Evolutionary conservation across 1,140 invertebrate species (phyloP).

Genomic region (Megalonaias nervosa): DNA sequence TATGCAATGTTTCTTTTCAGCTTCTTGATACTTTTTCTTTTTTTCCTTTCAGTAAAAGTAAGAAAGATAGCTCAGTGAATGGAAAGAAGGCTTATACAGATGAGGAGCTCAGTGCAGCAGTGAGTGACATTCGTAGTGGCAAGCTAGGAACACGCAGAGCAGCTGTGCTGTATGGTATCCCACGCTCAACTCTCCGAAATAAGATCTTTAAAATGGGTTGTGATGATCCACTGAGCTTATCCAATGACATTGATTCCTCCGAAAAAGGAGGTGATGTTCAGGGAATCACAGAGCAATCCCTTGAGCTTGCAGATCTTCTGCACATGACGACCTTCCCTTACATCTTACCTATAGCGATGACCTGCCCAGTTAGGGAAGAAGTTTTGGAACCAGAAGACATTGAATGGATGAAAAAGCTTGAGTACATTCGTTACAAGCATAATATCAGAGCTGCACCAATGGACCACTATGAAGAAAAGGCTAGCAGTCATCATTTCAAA

Average conservation of each 20-base stretch:
- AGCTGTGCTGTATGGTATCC: constrained; percentile 95
- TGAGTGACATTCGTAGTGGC: constrained; percentile 93
- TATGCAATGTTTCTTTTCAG: neutral
- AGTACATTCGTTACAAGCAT: constrained; percentile 65
- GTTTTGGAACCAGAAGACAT: constrained; percentile 19
- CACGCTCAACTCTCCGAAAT: constrained; percentile 93
- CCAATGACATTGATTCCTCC: too few species aligned
- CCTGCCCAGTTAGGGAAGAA: constrained; percentile 23
- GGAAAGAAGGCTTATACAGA: constrained; percentile 86
- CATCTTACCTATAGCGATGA: constrained; percentile 45
- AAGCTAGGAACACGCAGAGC: constrained; percentile 92
- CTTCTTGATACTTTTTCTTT: constrained; percentile 1
- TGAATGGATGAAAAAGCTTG: constrained; percentile 52
- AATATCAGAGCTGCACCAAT: constrained; percentile 52
- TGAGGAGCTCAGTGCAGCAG: constrained; percentile 89
- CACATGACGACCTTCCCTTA: constrained; percentile 42
- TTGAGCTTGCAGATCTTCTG: constrained; percentile 51
- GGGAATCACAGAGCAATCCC: neutral
- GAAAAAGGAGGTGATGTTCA: too few species aligned
- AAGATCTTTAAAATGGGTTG: constrained; percentile 79
- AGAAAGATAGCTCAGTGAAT: constrained; percentile 38
- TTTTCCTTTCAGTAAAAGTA: constrained; percentile 46
- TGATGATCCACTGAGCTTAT: constrained; percentile 22
- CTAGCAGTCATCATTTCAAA: too few species aligned
- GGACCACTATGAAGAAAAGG: constrained; percentile 28